Conservation (phyloP, 2,888 invertebrate species). For the Nemoura dubitans region DNA sequence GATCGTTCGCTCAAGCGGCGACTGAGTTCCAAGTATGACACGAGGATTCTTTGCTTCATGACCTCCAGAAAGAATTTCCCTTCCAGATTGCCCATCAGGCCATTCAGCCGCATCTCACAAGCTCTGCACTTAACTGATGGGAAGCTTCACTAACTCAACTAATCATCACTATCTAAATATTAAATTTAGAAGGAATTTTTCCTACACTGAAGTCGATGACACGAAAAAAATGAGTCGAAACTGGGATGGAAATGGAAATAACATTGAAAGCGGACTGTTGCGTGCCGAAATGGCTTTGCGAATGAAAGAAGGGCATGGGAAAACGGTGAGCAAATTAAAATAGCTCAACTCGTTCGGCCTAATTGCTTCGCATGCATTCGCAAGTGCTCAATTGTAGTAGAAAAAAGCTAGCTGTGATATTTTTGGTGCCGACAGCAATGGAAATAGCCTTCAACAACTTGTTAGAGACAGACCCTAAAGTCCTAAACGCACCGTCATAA, state of each 20-base stretch:
- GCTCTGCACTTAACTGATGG: constrained; percentile 30
- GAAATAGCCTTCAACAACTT: not conserved
- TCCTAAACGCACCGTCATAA: not conserved
- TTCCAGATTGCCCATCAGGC: not conserved
- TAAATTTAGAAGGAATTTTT: not conserved
- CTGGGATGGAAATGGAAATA: not conserved
- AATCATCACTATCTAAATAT: constrained; percentile 8
- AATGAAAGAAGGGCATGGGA: not conserved
- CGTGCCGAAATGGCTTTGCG: not conserved
- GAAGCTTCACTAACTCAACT: constrained; percentile 35
- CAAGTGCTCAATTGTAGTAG: not conserved
- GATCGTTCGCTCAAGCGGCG: not conserved
- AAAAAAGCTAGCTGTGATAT: not conserved
- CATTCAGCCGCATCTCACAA: constrained; percentile 13
- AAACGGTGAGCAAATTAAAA: not conserved
- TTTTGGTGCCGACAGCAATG: not conserved
- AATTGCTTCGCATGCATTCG: not conserved
- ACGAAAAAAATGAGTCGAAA: not conserved
- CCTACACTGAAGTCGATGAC: not conserved
- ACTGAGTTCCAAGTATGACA: not conserved
- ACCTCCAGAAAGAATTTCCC: not conserved
- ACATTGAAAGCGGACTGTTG: not conserved
- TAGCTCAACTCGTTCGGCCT: not conserved
- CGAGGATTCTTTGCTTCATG: not conserved
- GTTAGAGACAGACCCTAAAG: not conserved